Evolutionary conservation across 2,113 vertebrate genomes (phyloP).

Genomic region (Lutjanus erythropterus): DNA sequence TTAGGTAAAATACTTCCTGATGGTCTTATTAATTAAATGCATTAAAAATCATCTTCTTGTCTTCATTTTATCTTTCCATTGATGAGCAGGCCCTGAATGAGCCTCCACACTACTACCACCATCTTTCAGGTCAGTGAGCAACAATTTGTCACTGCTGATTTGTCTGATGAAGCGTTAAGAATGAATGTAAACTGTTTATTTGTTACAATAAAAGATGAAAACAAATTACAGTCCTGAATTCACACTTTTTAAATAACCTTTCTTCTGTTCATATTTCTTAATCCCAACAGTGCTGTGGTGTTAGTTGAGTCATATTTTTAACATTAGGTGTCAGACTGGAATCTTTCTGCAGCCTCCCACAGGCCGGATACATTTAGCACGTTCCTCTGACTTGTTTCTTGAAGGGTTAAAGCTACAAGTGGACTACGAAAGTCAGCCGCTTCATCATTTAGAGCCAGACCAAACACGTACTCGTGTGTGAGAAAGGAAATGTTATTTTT

Average conservation of each 20-base stretch:
- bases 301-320: conserved; percentile 29
- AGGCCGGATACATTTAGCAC: conserved; percentile 34
- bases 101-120: not conserved
- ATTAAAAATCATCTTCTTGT: not conserved
- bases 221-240: conserved; percentile 9
- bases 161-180: not conserved
- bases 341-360: conserved; percentile 24
- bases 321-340: conserved; percentile 40
- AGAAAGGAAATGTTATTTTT: conserved; percentile 2
- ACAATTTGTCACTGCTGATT: not conserved
- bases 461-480: not conserved
- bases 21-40: not conserved
- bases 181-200: not conserved
- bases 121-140: not conserved
- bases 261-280: conserved; percentile 9
- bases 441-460: conserved; percentile 13
- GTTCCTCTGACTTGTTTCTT: conserved; percentile 27
- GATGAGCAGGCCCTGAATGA: not conserved
- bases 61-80: not conserved
- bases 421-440: not conserved
- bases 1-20: not conserved
- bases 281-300: conserved; percentile 24
- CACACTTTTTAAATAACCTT: conserved; percentile 27
- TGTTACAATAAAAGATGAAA: not conserved
- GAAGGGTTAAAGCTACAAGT: conserved; percentile 42